Base-by-base conservation (phyloP, 2,113 vertebrate species). In the Coptodon bakossiorum region DNA sequence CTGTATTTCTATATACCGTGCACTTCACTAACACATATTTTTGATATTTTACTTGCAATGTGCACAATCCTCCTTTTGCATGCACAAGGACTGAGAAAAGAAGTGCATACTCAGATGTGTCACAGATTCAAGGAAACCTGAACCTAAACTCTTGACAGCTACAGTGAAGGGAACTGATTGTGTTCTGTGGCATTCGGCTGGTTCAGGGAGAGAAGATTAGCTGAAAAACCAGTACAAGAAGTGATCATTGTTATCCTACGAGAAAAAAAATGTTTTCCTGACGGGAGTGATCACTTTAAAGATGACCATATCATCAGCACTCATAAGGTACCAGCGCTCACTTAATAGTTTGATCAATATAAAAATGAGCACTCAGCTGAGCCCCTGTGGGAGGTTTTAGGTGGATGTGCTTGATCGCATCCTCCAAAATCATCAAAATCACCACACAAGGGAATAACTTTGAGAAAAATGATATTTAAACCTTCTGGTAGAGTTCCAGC, bases 271-370 rank as follows among this genome's bases (percentile, higher is more conserved):
- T 48, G 22, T 1, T 48, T 10, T 48, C 16, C 71, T 50, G 71
- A 78, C 5, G 27, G 16, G 43, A 78, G 16, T 31, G 43, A 29
- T 31, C 71, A 19, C 71, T 31, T 78, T 29, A 29, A 31, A 54
- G 52, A 78, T 78, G 71, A 78, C 43, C 71, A 50, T 12, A 48
- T 31, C 43, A 50, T 78, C 43, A 31, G 6, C 71, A 50, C 71
- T 17, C 24, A 50, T 12, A 48, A 12, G 10, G 19, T 22, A 66
- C 19, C 38, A 73, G 38, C 9, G 4, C 24, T 78, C 71, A 50
- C 24, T 31, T 19, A 50, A 50, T 19, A 9, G 40, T 29, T 76
- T 76, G 71, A 19, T 50, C 16, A 19, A 48, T 29, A 45, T 29
- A 9, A 73, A 50, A 76, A 71, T 71, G 38, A 24, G 24, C 43